Conservation (phyloP, 1,140 invertebrate species). For the Thaumatotibia leucotreta region DNA sequence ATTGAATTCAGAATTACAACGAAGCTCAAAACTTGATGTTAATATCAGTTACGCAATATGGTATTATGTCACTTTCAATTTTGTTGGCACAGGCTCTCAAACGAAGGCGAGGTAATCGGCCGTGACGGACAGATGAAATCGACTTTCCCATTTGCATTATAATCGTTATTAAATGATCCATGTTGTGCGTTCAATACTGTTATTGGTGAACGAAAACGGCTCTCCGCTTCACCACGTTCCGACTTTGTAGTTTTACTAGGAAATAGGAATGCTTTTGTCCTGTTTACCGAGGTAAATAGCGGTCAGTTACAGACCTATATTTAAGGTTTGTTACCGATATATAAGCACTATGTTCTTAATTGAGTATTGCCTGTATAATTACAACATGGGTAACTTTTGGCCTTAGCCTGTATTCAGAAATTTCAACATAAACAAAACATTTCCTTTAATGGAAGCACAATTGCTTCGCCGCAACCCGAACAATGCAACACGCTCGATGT, state of each 20-base stretch:
- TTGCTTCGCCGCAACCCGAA: not conserved
- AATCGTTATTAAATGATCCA: slow-evolving; percentile 14
- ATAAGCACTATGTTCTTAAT: too few relatives aligned
- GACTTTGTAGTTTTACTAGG: not conserved
- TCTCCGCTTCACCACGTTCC: not conserved
- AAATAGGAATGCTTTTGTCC: too few relatives aligned
- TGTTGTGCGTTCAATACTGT: not conserved
- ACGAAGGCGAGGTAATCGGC: not conserved
- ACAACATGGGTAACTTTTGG: not conserved
- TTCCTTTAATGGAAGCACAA: slow-evolving; percentile 3
- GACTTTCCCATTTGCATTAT: slow-evolving; percentile 13
- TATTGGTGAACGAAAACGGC: not conserved
- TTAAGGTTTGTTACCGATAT: too few relatives aligned
- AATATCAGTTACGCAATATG: slow-evolving; percentile 7
- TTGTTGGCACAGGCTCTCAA: slow-evolving; percentile 1
- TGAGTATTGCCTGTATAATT: too few relatives aligned
- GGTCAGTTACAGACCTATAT: not conserved
- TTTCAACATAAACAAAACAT: slow-evolving; percentile 11
- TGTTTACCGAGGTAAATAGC: not conserved
- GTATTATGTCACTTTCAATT: slow-evolving; percentile 13
- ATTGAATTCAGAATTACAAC: not conserved
- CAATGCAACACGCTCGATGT: not conserved
- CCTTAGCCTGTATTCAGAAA: slow-evolving; percentile 1
- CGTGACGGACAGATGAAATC: slow-evolving; percentile 11
- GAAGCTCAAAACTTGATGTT: not conserved